Percentiles rank a stretch among this genome's conserved stretches.
phyloP scores from a whole-genome alignment of 1,140 invertebrate species.

The Macrotrachela quadricornifera region DNA sequence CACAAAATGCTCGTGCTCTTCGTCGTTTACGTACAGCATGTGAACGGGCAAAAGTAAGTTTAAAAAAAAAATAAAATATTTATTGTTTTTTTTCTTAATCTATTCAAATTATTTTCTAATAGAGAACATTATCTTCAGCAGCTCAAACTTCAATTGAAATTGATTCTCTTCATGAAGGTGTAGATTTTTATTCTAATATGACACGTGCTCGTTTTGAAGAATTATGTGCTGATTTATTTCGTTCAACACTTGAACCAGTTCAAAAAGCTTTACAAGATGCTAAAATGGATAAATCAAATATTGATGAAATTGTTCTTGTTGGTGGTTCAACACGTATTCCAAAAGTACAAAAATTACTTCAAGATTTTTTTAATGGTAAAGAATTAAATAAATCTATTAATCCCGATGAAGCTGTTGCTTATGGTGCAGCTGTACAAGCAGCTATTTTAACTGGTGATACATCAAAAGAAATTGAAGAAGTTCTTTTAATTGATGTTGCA shows the following conservation, averaged over 20 bases:
- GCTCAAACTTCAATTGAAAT: slow-evolving; percentile 19
- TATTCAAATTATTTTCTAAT: too few species aligned
- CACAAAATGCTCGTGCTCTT: slow-evolving; percentile 11
- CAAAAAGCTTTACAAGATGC: slow-evolving; percentile 25
- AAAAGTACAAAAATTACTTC: slow-evolving; percentile 36
- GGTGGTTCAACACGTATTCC: slow-evolving; percentile 42
- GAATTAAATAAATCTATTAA: slow-evolving; percentile 18
- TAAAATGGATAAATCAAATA: slow-evolving; percentile 19
- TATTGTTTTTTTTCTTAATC: too few species aligned
- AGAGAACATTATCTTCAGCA: slow-evolving; percentile 17
- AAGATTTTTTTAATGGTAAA: slow-evolving; percentile 27
- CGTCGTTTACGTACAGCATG: slow-evolving; percentile 28
- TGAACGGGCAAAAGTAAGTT: slow-evolving; percentile 14
- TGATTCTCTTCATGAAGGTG: slow-evolving; percentile 10
- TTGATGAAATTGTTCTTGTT: slow-evolving; percentile 39
- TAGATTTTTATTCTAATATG: slow-evolving; percentile 9
- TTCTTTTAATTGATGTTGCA: slow-evolving; percentile 26
- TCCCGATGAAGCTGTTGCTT: slow-evolving; percentile 37
- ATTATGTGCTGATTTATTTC: slow-evolving; percentile 17
- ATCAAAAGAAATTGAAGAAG: slow-evolving; percentile 19
- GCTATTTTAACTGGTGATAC: slow-evolving; percentile 15
- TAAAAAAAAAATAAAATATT: too few species aligned
- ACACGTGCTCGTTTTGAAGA: slow-evolving; percentile 16
- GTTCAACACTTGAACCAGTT: slow-evolving; percentile 23
- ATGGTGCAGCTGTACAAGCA: slow-evolving; percentile 34